Percentiles rank a stretch among this genome's conserved stretches.
Evolutionary conservation across 2,113 vertebrate species (phyloP).

Genomic region (Phyllostomus hastatus): DNA sequence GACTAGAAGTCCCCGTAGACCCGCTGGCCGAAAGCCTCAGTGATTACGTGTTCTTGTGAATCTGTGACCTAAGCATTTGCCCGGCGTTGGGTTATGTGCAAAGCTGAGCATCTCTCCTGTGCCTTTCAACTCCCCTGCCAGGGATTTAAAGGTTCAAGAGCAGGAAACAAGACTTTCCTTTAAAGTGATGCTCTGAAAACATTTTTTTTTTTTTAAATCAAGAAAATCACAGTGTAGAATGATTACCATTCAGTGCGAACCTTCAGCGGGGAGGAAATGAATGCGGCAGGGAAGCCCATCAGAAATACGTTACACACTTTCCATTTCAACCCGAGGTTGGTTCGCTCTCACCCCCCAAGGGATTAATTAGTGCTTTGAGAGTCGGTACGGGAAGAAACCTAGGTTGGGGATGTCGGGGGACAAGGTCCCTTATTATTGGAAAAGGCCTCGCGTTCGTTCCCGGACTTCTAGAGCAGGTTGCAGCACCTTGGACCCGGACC

Average conservation of each 20-base stretch:
- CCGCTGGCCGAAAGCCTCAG: neutral
- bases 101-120: neutral
- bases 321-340: neutral
- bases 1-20: neutral
- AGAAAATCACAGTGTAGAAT: neutral
- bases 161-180: conserved; percentile 17
- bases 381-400: neutral
- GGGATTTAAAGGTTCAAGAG: neutral
- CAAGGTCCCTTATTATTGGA: neutral
- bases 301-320: neutral
- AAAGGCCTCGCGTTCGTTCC: neutral
- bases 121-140: neutral
- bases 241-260: conserved; percentile 18
- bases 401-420: neutral
- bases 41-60: neutral
- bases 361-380: neutral
- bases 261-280: neutral
- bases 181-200: conserved; percentile 28
- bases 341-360: neutral
- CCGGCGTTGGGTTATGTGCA: neutral
- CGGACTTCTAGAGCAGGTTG: neutral
- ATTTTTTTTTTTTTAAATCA: neutral
- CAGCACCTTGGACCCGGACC: neutral
- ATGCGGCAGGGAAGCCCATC: neutral
- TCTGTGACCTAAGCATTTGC: fast-evolving